Evolutionary conservation across 2,113 vertebrate species (phyloP), one percentile per base, ranked within the genome.

Genomic region (Nesoenas mayeri): DNA sequence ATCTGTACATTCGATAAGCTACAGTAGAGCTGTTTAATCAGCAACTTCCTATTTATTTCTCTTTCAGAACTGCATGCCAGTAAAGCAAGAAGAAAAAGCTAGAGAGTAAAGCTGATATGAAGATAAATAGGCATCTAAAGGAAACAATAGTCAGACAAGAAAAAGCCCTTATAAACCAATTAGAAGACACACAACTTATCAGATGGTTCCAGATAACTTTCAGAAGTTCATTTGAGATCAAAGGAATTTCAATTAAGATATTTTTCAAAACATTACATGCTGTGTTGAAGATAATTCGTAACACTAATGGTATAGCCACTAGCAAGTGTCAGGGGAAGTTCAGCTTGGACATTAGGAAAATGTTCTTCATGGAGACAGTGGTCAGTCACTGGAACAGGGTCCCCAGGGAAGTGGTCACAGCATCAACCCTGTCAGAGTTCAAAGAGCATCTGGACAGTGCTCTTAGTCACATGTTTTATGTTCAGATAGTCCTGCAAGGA

Each of bases 371-470:
- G 0, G 1, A 60, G 20, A 38, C 8, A 4, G 7, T 34, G 7
- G 2, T 26, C 13, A 1, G 51, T 58, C 62, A 28, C 24, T 38
- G 6, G 18, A 88, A n/a, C 14, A 26, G 2, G 14, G 3, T 91
- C 4, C 32, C 19, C 32, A 31, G 5, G 12, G 70, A 70, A 20
- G 15, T 18, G 12, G 17, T 22, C 25, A 15, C 6, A 5, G 4
- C 18, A 78, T 18, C 32, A 57, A 57, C 13, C 10, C 47, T 80
- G 16, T 40, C 48, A 31, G 21, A 66, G 2, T n/a, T 71, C 21
- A 51, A 26, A 24, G 14, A 65, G 24, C 2, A 11, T 15, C 50
- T n/a, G 44, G 28, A 67, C 1, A 0, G 15, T 9, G 2, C 9
- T 57, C 29, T 74, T 29, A 38, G 26, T 13, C 48, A 10, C 22